Evolutionary conservation across 1,140 invertebrate genomes (phyloP), one percentile per base, ranked within the genome.

Genomic region (Schlechtendalia chinensis): DNA sequence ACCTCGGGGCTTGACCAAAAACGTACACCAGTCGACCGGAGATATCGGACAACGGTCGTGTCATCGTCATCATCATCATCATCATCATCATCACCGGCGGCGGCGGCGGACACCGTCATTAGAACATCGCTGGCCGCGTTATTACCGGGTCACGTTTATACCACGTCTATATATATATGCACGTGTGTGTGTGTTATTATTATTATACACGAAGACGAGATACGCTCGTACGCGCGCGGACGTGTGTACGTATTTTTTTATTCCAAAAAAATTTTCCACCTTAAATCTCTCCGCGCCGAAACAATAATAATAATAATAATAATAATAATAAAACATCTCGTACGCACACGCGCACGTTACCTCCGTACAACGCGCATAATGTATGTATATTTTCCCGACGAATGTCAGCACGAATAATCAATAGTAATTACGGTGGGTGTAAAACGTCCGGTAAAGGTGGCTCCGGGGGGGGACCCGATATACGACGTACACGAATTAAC

Each of bases 71-170:
- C n/a, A n/a, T n/a, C n/a, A n/a, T n/a, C n/a, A n/a, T n/a, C n/a
- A n/a, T n/a, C n/a, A n/a, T n/a, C n/a, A n/a, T n/a, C n/a, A n/a
- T n/a, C n/a, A n/a, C n/a, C n/a, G n/a, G n/a, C n/a, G n/a, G n/a
- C 47, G 53, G 45, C 67, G 24, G 47, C 67, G 67, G 67, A 71
- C 67, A 71, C 67, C 53, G 53, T 71, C 67, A 71, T 71, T 71
- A 71, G 67, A 71, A 50, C 67, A 71, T 71, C 67, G 53, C 45
- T 71, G 45, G 67, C 24, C 67, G 67, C 67, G 67, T 71, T 71
- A 71, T 71, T 71, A 71, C 47, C 67, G 67, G 67, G 67, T 71
- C 67, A 71, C 67, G 67, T 71, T 71, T 71, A 71, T 71, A 22
- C 47, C 67, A n/a, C 53, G 67, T 71, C 53, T 53, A 27, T 71